Base-by-base conservation (phyloP, 2,113 vertebrate species). In the Bombycilla garrulus region DNA sequence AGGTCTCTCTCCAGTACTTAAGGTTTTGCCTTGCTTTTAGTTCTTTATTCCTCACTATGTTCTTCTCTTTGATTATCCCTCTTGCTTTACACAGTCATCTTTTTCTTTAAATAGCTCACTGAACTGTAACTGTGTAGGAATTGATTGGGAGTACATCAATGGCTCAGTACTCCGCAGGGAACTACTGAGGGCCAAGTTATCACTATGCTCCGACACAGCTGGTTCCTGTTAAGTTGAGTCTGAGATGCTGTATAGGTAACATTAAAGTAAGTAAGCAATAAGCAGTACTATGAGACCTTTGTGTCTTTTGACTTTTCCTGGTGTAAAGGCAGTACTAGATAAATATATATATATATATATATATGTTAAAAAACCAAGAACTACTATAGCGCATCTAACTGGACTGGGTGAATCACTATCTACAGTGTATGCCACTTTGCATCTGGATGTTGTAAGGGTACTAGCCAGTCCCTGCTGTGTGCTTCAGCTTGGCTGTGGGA, bases 61-160 rank as follows among this genome's bases (percentile, higher is more conserved):
- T 45, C 50, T 54, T 77, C 44, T 56, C 81, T 90, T 92, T 93
- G 72, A 81, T 79, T 92, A 83, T 62, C 78, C 29, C 3, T 74
- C 54, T 70, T 42, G 26, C 36, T 40, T 80, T 85, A 94, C 36
- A 65, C 47, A 74, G 64, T 77, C 61, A 53, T 65, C 53, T 70
- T 72, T 90, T 45, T 67, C 72, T 92, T 95, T 86, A 93, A 96
- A 90, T 54, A 91, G 72, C 76, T 95, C 93, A 81, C 84, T 95
- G 95, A 97, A 92, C 95, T 92, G 83, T 93, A 94, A 81, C 92
- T 88, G 88, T 91, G 84, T 88, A 94, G 83, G 86, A 96, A 97
- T 91, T 96, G 97, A 98, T 97, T 95, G 69, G 93, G 82, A 96
- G 80, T 94, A 92, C 92, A 92, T 94, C 94, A 96, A 31, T 51